These are phyloP conservation scores for Eulemur rubriventer DNA, from an alignment of 2,797 vertebrate species.

Conservation along the genomic window DNA sequence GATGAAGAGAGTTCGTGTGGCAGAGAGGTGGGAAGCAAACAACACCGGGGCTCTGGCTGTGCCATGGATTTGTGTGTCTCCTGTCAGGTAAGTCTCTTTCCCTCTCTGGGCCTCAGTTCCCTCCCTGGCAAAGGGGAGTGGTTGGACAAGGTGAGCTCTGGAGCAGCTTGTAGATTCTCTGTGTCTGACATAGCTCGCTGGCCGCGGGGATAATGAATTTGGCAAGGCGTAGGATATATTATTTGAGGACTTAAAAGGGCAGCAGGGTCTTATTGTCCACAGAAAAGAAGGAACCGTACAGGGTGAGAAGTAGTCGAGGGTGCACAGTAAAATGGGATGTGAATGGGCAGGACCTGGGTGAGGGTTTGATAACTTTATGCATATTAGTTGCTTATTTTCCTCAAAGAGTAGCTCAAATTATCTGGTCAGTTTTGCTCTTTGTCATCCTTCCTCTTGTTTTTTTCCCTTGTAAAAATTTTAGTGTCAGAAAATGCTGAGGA, in stretches of 20 bases:
- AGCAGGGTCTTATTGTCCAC: not conserved
- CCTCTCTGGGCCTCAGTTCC: not conserved
- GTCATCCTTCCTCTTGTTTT: not conserved
- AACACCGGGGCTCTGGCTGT: not conserved
- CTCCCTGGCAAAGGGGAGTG: not conserved
- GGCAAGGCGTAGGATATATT: not conserved
- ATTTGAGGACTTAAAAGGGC: not conserved
- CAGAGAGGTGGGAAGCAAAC: not conserved
- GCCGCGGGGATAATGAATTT: not conserved
- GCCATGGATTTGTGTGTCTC: rapidly evolving
- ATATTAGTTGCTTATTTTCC: not conserved
- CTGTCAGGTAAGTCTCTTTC: not conserved
- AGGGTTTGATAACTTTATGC: not conserved
- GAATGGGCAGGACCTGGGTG: not conserved
- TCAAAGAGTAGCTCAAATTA: not conserved
- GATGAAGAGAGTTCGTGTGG: not conserved
- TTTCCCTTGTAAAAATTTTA: not conserved
- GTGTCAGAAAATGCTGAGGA: conserved; percentile 56
- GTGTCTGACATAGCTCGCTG: not conserved
- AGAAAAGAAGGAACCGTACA: not conserved
- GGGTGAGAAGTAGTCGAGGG: not conserved
- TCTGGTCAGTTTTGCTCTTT: not conserved
- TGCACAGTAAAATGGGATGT: not conserved
- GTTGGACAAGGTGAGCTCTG: not conserved
- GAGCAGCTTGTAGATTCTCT: not conserved